A percentile compares a stretch with the other conserved stretches of the same genome.
Evolutionary conservation across 2,888 invertebrate species (phyloP).

Genomic region (Agapostemon virescens): DNA sequence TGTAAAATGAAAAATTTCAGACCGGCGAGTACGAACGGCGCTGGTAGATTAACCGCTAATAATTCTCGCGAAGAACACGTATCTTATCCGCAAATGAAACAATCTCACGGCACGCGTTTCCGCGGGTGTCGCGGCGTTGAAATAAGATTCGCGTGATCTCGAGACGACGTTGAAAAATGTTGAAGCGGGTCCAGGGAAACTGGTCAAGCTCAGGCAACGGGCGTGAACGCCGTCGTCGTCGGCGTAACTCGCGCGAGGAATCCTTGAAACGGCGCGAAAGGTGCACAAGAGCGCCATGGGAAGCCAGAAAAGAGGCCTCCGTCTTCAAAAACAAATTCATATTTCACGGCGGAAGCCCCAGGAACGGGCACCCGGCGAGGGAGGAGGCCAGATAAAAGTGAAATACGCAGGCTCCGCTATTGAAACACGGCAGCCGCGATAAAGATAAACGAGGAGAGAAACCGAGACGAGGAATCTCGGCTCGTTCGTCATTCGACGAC

Average conservation of each 20-base stretch:
- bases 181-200: neutral
- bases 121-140: neutral
- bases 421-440: constrained; percentile 64
- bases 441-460: constrained; percentile 66
- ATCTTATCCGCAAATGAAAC: neutral
- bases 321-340: constrained; percentile 73
- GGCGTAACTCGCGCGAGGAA: neutral
- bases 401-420: constrained; percentile 71
- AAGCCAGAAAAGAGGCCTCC: constrained; percentile 16
- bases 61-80: neutral
- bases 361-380: constrained; percentile 39
- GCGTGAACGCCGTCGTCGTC: neutral
- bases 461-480: constrained; percentile 54
- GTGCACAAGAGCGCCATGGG: neutral
- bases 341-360: constrained; percentile 69
- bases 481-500: constrained; percentile 64
- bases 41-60: no score
- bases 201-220: neutral
- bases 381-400: constrained; percentile 74
- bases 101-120: neutral
- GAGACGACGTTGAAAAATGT: neutral
- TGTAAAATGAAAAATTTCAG: no score
- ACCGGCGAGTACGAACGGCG: no score
- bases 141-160: neutral
- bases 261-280: constrained; percentile 4